Evolutionary conservation across 2,797 vertebrate species (phyloP), one percentile per base, ranked within the genome.

Genomic region (Macroramphosus scolopax): DNA sequence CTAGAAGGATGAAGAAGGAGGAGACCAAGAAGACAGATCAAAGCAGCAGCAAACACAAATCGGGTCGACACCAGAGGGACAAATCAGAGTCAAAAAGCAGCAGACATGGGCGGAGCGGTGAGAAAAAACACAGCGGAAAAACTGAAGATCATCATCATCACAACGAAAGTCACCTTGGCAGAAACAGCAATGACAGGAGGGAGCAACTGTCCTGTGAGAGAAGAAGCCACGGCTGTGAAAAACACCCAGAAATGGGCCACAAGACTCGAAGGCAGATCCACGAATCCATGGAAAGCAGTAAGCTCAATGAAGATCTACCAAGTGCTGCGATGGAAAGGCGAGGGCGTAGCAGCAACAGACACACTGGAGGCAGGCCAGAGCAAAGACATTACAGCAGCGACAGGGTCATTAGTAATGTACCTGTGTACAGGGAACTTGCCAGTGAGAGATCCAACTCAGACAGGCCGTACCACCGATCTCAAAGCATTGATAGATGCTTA

Each of bases 1-100:
- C 79, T 53, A 93, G 88, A 77, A 91, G 93, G 46, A 94, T 88
- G 2, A 89, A 90, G 65, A 98, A 94, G 82, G 86, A 81, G 0
- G 92, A 95, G 36, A 83, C 85, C 4, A 85, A 88, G 51, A 85
- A 77, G 32, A 46, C 67, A 2, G 59, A 72, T 13, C 66, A 72
- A 15, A 63, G 74, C 50, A 63, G 51, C 44, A 63, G 68, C 58
- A 83, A 77, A 64, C 52, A 50, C 8, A 72, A 37, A 63, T 17
- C 26, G 2, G 78, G 73, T 0, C 72, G 35, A 68, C 65, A 71
- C 17, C 80, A 59, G 24, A 58, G 30, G 17, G 80, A 84, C 16
- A 81, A 70, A 36, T 51, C 77, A 5, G 80, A 82, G 54, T 74
- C 68, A 31, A 83, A 66, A 51, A 67, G 51, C 38, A 67, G 39